phyloP scores from a whole-genome alignment of 2,797 vertebrate genomes.

The Phoebastria nigripes region DNA sequence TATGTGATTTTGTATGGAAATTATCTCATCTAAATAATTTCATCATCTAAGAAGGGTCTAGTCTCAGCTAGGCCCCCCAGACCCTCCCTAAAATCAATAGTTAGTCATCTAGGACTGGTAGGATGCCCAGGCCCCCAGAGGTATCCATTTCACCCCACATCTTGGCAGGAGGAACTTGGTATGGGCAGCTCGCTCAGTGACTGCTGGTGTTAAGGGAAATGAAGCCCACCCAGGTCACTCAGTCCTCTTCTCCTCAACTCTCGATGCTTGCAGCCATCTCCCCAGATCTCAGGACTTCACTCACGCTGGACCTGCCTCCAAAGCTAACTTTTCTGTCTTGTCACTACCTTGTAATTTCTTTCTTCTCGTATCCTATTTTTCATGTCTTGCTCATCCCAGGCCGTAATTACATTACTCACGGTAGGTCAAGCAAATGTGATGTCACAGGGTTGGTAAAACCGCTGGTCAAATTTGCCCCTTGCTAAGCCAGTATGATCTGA shows the following conservation, averaged over 20 bases:
- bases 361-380: not conserved
- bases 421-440: constrained; percentile 22
- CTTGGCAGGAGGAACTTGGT: not conserved
- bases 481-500: constrained; percentile 49
- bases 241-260: not conserved
- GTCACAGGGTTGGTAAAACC: constrained; percentile 5
- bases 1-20: not conserved
- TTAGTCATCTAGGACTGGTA: not conserved
- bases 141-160: not conserved
- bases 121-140: not conserved
- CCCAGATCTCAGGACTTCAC: not conserved
- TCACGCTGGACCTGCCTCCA: not conserved
- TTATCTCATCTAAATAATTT: not conserved
- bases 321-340: not conserved
- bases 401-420: constrained; percentile 47
- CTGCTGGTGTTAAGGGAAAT: not conserved
- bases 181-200: not conserved
- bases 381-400: not conserved
- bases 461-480: constrained; percentile 27
- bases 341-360: not conserved
- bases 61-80: not conserved
- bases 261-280: not conserved
- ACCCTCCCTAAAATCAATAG: not conserved
- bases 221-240: not conserved
- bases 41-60: not conserved